These are phyloP conservation scores for Anableps anableps DNA, from an alignment of 2,797 vertebrate species.

Conservation along the genomic window DNA sequence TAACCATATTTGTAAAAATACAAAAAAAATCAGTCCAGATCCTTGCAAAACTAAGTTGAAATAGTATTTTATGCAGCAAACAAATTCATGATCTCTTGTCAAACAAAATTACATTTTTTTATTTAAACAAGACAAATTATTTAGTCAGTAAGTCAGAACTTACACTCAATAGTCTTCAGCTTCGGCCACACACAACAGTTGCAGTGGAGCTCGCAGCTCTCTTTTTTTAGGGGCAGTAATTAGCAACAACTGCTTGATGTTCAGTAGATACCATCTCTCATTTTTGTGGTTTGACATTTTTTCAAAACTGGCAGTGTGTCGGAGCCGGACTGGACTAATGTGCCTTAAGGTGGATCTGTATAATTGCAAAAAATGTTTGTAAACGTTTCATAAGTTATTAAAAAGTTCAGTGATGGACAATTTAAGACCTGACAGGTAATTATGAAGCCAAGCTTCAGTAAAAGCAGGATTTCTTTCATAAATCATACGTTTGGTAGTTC, in stretches of 20 bases:
- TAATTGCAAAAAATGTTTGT: constrained; percentile 1
- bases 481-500: not conserved
- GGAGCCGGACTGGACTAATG: constrained; percentile 6
- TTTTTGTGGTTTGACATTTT: constrained; percentile 1
- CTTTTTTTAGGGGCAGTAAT: not conserved
- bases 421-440: constrained; percentile 18
- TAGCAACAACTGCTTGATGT: constrained; percentile 5
- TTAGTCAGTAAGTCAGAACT: not conserved
- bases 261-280: not conserved
- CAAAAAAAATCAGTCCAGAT: not conserved
- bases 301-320: not conserved
- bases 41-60: not conserved
- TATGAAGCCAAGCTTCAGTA: not conserved
- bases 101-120: not conserved
- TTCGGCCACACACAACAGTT: not conserved
- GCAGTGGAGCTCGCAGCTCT: not conserved
- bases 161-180: not conserved
- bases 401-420: constrained; percentile 4
- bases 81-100: not conserved
- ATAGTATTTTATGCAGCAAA: not conserved
- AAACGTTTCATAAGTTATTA: constrained; percentile 9
- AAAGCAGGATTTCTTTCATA: constrained; percentile 5
- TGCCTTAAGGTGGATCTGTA: constrained; percentile 9
- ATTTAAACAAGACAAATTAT: not conserved
- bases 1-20: not conserved